Percentiles rank a stretch among this genome's conserved stretches.
Conservation (phyloP, 2,888 invertebrate genomes). For the Sycophila texana region DNA sequence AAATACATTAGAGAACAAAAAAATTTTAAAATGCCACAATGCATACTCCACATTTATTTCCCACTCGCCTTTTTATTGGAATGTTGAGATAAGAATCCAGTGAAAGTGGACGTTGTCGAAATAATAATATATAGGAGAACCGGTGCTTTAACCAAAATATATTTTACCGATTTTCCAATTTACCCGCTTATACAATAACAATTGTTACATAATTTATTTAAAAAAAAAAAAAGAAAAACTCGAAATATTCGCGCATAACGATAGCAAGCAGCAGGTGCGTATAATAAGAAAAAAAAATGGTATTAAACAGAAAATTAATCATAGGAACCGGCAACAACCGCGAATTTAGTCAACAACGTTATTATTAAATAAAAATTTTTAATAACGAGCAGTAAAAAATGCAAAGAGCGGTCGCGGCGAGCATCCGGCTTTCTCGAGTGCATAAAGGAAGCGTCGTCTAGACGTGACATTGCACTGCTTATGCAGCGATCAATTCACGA, state of each 20-base stretch:
- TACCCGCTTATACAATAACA: no score
- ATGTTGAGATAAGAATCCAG: conserved; percentile 24
- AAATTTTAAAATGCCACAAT: conserved; percentile 3
- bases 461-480: conserved; percentile 45
- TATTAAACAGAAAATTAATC: no score
- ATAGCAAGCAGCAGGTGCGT: no score
- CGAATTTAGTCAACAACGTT: background rate
- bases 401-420: background rate
- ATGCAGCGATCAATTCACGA: conserved; percentile 15
- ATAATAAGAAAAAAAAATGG: no score
- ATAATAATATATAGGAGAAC: background rate
- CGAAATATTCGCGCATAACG: no score
- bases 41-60: background rate
- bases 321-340: background rate
- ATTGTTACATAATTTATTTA: background rate
- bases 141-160: no score
- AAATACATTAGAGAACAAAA: background rate
- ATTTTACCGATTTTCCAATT: no score
- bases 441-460: conserved; percentile 25
- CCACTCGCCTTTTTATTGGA: background rate
- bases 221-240: background rate
- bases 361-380: background rate
- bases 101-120: conserved; percentile 30
- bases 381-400: background rate
- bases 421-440: conserved; percentile 45